A percentile compares a stretch with the other conserved stretches of the same genome.
phyloP scores from a whole-genome alignment of 30 jellyfish, hydroid and myxozoan genomes.

The Euphysa ruthae region DNA sequence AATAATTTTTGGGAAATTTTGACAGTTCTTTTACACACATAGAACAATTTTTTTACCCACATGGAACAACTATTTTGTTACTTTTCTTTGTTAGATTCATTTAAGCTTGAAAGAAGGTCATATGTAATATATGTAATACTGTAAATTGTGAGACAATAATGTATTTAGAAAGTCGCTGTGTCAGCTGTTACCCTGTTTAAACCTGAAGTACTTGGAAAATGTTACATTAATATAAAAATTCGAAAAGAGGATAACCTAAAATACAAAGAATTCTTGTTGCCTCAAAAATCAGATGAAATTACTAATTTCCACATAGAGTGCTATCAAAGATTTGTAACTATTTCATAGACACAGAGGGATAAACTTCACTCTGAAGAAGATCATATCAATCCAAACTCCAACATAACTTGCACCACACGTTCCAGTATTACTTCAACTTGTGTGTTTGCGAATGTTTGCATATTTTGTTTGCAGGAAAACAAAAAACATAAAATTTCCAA shows the following conservation, averaged over 20 bases:
- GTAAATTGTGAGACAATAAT: too few species aligned
- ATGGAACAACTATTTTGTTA: neutral
- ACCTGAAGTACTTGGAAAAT: neutral
- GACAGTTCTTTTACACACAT: too few species aligned
- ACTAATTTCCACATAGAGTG: neutral
- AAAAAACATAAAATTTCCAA: neutral
- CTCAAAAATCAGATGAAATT: neutral
- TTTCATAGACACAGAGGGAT: neutral
- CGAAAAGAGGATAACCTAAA: neutral
- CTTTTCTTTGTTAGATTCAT: neutral
- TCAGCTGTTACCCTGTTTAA: neutral
- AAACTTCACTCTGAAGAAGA: neutral
- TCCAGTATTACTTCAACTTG: neutral
- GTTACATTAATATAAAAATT: neutral
- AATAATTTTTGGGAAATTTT: too few species aligned
- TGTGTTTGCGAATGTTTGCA: neutral
- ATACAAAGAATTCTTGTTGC: neutral
- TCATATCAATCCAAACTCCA: neutral
- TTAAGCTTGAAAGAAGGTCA: neutral
- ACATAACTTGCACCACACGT: neutral
- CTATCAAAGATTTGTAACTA: neutral
- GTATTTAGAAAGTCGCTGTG: too few species aligned
- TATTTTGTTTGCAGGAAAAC: neutral
- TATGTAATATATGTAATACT: too few species aligned
- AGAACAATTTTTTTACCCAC: neutral